phyloP scores from a whole-genome alignment of 2,888 invertebrate genomes.

The Coenonympha arcania region DNA sequence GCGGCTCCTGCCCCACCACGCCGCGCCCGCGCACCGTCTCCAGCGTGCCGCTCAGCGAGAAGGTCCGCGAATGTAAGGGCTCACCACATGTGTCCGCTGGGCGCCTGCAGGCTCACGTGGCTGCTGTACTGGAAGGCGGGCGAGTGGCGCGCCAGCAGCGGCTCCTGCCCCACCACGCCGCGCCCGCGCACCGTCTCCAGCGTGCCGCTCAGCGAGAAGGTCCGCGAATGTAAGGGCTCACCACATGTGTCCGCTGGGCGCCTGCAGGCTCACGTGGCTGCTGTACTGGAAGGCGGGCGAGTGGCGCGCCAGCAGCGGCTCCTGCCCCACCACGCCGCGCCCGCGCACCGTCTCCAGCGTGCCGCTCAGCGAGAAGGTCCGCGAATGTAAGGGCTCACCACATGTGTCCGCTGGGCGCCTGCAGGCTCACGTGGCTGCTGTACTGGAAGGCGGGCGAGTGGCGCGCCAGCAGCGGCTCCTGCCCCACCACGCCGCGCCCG shows the following conservation, averaged over 20 bases:
- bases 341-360: too few relatives aligned
- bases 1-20: conserved; percentile 98
- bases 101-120: conserved; percentile 96
- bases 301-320: conserved; percentile 89
- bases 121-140: conserved; percentile 99
- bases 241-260: conserved; percentile 99
- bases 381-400: too few relatives aligned
- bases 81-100: conserved; percentile 98
- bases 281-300: conserved; percentile 98
- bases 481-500: conserved; percentile 95
- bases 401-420: too few relatives aligned
- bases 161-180: conserved; percentile 98
- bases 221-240: conserved; percentile 85
- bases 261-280: conserved; percentile 96
- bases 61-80: conserved; percentile 94
- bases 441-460: conserved; percentile 96
- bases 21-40: conserved; percentile 96
- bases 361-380: too few relatives aligned
- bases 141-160: conserved; percentile 86
- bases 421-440: too few relatives aligned
- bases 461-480: conserved; percentile 91
- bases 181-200: conserved; percentile 97
- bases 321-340: conserved; percentile 90
- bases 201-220: conserved; percentile 93
- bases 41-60: conserved; percentile 92